Percentiles rank a stretch among this genome's conserved stretches.
Evolutionary conservation across 2,113 vertebrate species (phyloP).

Genomic region (Mobula birostris): DNA sequence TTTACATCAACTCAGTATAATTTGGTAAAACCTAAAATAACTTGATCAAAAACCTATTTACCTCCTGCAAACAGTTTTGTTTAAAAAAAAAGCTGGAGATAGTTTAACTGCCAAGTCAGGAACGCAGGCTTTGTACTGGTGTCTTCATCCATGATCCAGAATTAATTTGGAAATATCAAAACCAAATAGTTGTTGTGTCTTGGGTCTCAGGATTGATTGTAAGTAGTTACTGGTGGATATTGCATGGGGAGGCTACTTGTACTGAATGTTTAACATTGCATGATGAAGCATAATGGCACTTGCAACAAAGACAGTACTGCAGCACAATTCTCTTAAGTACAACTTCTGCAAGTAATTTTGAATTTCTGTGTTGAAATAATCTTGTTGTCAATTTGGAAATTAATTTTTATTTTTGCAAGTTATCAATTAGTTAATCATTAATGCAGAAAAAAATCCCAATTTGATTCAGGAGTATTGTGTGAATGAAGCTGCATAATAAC

Average conservation of each 20-base stretch:
- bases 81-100: neutral
- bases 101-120: neutral
- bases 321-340: neutral
- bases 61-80: neutral
- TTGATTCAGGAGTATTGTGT: no score
- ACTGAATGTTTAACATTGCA: neutral
- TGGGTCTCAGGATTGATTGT: neutral
- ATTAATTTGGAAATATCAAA: neutral
- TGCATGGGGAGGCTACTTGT: neutral
- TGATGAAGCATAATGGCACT: neutral
- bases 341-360: neutral
- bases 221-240: neutral
- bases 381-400: neutral
- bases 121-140: neutral
- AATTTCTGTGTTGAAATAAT: neutral
- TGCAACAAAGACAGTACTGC: neutral
- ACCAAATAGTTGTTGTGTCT: neutral
- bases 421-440: no score
- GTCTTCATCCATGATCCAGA: neutral
- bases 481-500: no score
- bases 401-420: neutral
- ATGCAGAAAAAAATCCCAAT: no score
- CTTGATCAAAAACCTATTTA: neutral
- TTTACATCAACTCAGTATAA: neutral
- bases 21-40: neutral